Conservation (phyloP, 2,113 vertebrate species). For the Agapornis roseicollis region DNA sequence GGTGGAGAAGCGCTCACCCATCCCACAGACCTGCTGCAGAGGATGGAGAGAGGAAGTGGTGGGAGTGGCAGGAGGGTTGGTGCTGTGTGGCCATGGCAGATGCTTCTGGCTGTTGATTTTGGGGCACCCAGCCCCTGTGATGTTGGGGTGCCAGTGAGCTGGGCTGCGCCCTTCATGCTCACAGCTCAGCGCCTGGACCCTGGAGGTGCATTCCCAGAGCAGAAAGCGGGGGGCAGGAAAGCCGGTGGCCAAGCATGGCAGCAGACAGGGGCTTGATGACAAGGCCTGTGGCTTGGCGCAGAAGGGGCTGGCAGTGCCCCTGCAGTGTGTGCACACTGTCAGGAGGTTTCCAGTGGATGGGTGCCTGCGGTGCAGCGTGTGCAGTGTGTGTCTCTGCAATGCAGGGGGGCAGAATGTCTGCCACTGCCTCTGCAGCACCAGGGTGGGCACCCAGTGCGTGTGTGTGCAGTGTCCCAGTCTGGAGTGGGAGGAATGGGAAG, state of each 20-base stretch:
- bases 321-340: not conserved
- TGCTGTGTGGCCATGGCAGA: not conserved
- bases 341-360: not conserved
- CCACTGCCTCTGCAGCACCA: not conserved
- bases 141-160: not conserved
- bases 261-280: not conserved
- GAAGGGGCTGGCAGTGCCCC: not conserved
- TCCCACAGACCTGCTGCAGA: not conserved
- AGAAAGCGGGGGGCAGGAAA: rapidly evolving
- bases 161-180: not conserved
- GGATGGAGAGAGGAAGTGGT: rapidly evolving
- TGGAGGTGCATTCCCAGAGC: not conserved
- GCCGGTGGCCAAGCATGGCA: not conserved
- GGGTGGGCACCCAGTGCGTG: not conserved
- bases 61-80: rapidly evolving
- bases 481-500: conserved; percentile 1
- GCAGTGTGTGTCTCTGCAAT: conserved; percentile 38
- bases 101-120: not conserved
- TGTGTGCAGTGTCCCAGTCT: not conserved
- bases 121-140: not conserved
- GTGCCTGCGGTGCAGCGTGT: not conserved
- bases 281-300: not conserved
- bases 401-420: not conserved
- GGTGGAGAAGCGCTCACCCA: rapidly evolving
- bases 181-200: rapidly evolving